phyloP scores from a whole-genome alignment of 1,140 invertebrate species.

The Physella acuta region DNA sequence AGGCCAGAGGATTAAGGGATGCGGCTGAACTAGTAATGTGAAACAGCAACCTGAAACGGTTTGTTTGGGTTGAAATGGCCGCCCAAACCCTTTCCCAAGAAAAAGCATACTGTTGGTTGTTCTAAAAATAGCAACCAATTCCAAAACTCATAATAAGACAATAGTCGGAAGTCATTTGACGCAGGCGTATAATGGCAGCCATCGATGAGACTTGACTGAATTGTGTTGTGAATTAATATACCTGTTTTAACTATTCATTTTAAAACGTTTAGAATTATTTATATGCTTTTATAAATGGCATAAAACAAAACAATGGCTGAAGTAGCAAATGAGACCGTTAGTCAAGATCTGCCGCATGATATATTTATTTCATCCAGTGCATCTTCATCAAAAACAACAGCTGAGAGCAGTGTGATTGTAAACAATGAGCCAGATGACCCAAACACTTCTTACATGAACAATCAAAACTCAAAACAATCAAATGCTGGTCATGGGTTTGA shows the following conservation, averaged over 20 bases:
- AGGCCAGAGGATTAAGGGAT: no score
- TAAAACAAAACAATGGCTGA: slow-evolving; percentile 8
- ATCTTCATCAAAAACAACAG: background rate
- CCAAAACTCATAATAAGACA: slow-evolving; percentile 11
- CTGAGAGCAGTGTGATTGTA: slow-evolving; percentile 4
- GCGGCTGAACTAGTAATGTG: background rate
- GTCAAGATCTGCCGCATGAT: slow-evolving; percentile 1
- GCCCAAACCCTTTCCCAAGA: slow-evolving; percentile 20
- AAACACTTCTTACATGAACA: background rate
- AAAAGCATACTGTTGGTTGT: slow-evolving; percentile 27
- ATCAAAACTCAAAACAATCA: background rate
- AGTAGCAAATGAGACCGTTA: background rate
- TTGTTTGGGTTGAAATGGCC: slow-evolving; percentile 27
- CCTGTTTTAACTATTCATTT: no score
- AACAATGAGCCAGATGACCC: no score
- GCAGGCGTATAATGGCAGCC: slow-evolving; percentile 28
- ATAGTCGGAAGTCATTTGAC: slow-evolving; percentile 30
- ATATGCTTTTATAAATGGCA: slow-evolving; percentile 6
- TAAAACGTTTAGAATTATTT: no score
- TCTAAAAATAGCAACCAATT: slow-evolving; percentile 20
- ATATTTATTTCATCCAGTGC: background rate
- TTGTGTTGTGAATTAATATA: no score
- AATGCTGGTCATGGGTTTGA: background rate
- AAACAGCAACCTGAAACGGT: background rate
- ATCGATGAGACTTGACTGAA: slow-evolving; percentile 7